Evolutionary conservation across 2,888 invertebrate species (phyloP), one percentile per base, ranked within the genome.

Genomic region (Drosophila ustulata): DNA sequence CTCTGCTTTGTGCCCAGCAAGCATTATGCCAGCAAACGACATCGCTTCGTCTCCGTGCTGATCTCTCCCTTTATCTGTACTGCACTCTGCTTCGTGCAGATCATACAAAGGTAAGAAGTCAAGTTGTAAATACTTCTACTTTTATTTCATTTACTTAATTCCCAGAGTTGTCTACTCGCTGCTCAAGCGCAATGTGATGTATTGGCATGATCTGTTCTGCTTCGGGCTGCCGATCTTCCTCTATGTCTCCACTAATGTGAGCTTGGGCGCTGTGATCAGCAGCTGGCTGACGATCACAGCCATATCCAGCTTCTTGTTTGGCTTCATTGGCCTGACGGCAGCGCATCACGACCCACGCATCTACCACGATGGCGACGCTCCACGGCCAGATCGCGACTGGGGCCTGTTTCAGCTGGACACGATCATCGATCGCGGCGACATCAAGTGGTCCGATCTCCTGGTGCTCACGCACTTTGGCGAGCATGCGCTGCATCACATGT

Each of bases 341-440:
- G 96, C 95, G 1, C 96, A 97, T 92, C 96, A 96, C 88, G 95
- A 96, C 89, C 96, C 96, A 1, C 94, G 94, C 5, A 95, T 96
- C 58, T 95, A 95, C 72, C 96, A 96, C 87, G 96, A 96, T 83
- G 96, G 96, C 1, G 97, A 97, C 90, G 92, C 94, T 59, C 92
- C 65, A 1, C 81, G 92, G 1, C 8, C 62, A 7, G 90, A 92
- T 69, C 80, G 93, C 23, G 97, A 97, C 89, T 97, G 96, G 96
- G 97, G 96, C 3, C 89, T 97, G 0, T 94, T 94, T 81, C 96
- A 96, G 90, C 66, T 97, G 74, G 96, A 96, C 81, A 94, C 96
- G 0, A 93, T 96, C 0, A 94, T 95, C 28, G 96, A 96, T 88
- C 93, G 96, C 57, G 92, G 93, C 13, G 95, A 96, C 59, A 93